phyloP scores from a whole-genome alignment of 2,113 vertebrate genomes.

The Grammomys dolichurus region DNA sequence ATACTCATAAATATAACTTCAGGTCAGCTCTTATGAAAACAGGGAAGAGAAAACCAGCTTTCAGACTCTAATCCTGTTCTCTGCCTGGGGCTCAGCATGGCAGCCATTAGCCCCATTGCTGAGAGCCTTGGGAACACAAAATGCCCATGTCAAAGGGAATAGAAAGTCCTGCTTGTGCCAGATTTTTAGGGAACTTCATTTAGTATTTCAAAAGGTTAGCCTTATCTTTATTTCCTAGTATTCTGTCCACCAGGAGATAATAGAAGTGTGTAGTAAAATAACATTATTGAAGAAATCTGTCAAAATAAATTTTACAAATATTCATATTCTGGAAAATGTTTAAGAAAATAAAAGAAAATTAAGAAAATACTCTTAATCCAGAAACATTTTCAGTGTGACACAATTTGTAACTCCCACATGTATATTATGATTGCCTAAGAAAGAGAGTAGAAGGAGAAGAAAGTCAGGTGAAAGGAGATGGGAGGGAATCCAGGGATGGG shows the following conservation, averaged over 20 bases:
- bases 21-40: background rate
- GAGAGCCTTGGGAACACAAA: background rate
- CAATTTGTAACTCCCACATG: background rate
- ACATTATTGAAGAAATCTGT: constrained; percentile 19
- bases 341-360: background rate
- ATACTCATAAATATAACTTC: constrained; percentile 18
- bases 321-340: background rate
- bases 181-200: background rate
- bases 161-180: background rate
- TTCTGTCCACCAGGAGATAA: background rate
- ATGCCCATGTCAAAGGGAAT: background rate
- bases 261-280: constrained; percentile 38
- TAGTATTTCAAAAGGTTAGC: background rate
- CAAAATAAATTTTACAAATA: constrained; percentile 9
- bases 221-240: background rate
- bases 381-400: background rate
- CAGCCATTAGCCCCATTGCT: background rate
- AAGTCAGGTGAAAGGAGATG: background rate
- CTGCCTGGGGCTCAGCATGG: background rate
- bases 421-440: background rate
- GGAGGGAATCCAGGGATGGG: background rate
- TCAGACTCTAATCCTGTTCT: background rate
- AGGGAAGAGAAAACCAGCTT: background rate
- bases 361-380: background rate
- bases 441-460: background rate